A percentile compares a stretch with the other conserved stretches of the same genome.
These are phyloP conservation scores for Drepana arcuata DNA, from an alignment of 1,140 invertebrate species.

Conservation along the genomic window DNA sequence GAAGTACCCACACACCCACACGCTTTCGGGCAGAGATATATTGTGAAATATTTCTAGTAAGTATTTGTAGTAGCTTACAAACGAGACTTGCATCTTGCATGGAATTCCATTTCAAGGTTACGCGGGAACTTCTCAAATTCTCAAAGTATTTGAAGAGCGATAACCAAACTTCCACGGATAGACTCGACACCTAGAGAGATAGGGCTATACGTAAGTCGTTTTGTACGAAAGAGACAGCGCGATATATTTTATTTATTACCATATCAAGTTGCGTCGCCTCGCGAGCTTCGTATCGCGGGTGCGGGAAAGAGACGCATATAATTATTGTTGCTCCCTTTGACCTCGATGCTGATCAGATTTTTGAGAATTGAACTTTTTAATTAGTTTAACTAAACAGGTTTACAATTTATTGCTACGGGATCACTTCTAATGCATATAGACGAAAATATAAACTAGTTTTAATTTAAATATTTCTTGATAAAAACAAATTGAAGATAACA, in stretches of 20 bases:
- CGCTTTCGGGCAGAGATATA: too few species aligned
- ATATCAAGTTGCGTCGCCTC: constrained; percentile 59
- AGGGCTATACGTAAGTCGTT: neutral
- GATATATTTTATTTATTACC: constrained; percentile 62
- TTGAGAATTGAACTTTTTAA: constrained; percentile 28
- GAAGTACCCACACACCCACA: too few species aligned
- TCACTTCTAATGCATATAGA: neutral
- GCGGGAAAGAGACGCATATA: constrained; percentile 39
- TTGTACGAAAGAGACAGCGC: constrained; percentile 19
- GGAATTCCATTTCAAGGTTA: constrained; percentile 62
- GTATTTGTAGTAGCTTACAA: too few species aligned
- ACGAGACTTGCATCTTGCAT: too few species aligned
- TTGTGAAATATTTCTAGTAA: too few species aligned
- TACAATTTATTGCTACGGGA: constrained; percentile 3
- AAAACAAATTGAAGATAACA: too few species aligned
- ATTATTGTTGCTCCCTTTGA: constrained; percentile 24
- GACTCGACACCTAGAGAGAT: constrained; percentile 28
- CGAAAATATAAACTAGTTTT: too few species aligned
- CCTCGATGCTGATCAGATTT: constrained; percentile 22
- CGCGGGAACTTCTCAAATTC: constrained; percentile 46
- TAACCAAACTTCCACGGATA: constrained; percentile 44
- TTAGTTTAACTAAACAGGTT: constrained; percentile 23
- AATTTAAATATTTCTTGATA: too few species aligned
- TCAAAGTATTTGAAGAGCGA: constrained; percentile 57
- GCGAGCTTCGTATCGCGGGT: constrained; percentile 23